phyloP scores from a whole-genome alignment of 2,888 invertebrate species.

The Nipponacmea schrenckii region DNA sequence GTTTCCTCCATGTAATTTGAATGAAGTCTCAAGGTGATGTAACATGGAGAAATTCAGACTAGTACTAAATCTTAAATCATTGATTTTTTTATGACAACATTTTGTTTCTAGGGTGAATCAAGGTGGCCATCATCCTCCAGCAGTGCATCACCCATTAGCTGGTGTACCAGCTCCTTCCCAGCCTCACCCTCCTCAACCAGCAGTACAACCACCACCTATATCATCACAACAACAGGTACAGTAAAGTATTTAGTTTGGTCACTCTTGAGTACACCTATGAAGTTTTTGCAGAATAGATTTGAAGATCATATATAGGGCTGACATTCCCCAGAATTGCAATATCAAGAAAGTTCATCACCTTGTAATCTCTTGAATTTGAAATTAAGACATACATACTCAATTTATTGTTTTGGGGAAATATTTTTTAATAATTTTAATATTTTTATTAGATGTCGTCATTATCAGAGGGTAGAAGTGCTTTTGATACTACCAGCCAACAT shows the following conservation, averaged over 20 bases:
- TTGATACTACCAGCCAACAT: constrained; percentile 3
- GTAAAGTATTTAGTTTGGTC: constrained; percentile 6
- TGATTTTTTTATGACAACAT: constrained; percentile 26
- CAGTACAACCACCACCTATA: constrained; percentile 34
- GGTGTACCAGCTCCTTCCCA: constrained; percentile 25
- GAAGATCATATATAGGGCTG: no score
- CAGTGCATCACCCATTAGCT: constrained; percentile 37
- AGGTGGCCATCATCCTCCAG: constrained; percentile 38
- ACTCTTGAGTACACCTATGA: constrained; percentile 22
- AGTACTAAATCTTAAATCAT: background rate
- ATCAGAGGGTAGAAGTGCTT: constrained; percentile 1
- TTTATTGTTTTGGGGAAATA: no score
- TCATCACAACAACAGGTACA: constrained; percentile 24
- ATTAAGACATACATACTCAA: no score
- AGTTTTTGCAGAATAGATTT: no score
- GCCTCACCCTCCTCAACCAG: constrained; percentile 32
- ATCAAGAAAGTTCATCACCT: no score
- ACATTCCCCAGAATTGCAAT: no score
- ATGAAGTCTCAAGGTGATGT: no score
- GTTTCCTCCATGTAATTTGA: no score
- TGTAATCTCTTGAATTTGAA: no score
- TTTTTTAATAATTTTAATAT: background rate
- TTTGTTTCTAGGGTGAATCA: constrained; percentile 40
- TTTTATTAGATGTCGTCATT: background rate
- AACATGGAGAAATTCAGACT: no score